Conservation (phyloP, 1,140 invertebrate species). For the Rhopalosiphum maidis region DNA sequence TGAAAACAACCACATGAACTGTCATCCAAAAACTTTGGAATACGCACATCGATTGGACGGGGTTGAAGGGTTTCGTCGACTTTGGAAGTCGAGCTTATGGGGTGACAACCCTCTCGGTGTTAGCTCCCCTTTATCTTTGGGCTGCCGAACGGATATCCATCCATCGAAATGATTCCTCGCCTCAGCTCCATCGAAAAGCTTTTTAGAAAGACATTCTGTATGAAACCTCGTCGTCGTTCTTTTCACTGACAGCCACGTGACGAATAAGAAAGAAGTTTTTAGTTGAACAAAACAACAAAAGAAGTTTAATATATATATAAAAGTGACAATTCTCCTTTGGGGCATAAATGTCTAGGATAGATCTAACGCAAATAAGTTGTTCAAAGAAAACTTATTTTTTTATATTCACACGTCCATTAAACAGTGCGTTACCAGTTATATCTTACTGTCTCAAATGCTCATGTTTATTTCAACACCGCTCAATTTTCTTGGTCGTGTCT, state of each 20-base stretch:
- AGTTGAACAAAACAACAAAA: conserved; percentile 35
- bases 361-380: background rate
- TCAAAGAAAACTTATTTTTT: conserved; percentile 28
- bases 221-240: conserved; percentile 15
- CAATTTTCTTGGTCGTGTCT: background rate
- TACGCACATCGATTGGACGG: conserved; percentile 19
- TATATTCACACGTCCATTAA: background rate
- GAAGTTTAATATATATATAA: background rate
- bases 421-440: background rate
- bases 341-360: conserved; percentile 19
- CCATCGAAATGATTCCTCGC: conserved; percentile 18
- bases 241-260: conserved; percentile 40
- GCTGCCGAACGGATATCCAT: conserved; percentile 47
- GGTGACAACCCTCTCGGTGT: conserved; percentile 45
- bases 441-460: background rate
- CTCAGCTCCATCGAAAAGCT: conserved; percentile 29
- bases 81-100: conserved; percentile 50
- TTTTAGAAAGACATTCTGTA: conserved; percentile 36
- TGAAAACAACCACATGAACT: conserved; percentile 24
- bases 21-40: conserved; percentile 42
- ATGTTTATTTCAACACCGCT: background rate
- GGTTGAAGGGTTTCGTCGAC: conserved; percentile 25
- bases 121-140: conserved; percentile 10
- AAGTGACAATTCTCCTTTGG: conserved; percentile 42
- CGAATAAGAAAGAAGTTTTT: conserved; percentile 47